A percentile compares a stretch with the other conserved stretches of the same genome.
These are phyloP conservation scores for Alsophila aescularia DNA, from an alignment of 2,888 invertebrate species.

Conservation along the genomic window DNA sequence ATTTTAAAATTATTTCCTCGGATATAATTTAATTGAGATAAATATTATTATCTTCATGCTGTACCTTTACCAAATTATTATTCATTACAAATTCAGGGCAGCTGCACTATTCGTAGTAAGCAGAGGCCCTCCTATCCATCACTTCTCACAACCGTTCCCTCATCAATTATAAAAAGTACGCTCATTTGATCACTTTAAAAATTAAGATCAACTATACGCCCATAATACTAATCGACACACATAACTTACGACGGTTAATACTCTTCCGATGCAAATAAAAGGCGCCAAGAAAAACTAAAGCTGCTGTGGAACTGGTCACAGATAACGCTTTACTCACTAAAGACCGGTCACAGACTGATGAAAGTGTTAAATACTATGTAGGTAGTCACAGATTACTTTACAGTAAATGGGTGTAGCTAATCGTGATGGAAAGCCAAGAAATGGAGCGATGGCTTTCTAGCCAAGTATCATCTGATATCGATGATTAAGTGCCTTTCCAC, in stretches of 20 bases:
- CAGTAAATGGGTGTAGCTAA: neutral
- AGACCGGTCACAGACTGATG: neutral
- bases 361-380: neutral
- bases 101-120: neutral
- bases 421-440: slow-evolving; percentile 37
- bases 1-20: too few relatives aligned
- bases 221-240: slow-evolving; percentile 1
- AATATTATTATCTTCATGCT: too few relatives aligned
- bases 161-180: slow-evolving; percentile 14
- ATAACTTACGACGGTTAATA: slow-evolving; percentile 2
- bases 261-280: slow-evolving; percentile 30
- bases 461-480: slow-evolving; percentile 14
- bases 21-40: too few relatives aligned
- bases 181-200: slow-evolving; percentile 14
- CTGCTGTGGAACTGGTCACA: neutral
- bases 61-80: too few relatives aligned
- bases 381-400: neutral
- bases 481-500: slow-evolving; percentile 5
- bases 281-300: slow-evolving; percentile 12
- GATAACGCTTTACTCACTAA: neutral
- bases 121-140: slow-evolving; percentile 10
- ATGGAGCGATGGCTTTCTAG: slow-evolving; percentile 39
- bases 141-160: slow-evolving; percentile 6
- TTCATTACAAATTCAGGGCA: slow-evolving; percentile 2
- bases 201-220: slow-evolving; percentile 7